Base-by-base conservation (phyloP, 1,140 invertebrate genomes). In the Trichoplusia ni region DNA sequence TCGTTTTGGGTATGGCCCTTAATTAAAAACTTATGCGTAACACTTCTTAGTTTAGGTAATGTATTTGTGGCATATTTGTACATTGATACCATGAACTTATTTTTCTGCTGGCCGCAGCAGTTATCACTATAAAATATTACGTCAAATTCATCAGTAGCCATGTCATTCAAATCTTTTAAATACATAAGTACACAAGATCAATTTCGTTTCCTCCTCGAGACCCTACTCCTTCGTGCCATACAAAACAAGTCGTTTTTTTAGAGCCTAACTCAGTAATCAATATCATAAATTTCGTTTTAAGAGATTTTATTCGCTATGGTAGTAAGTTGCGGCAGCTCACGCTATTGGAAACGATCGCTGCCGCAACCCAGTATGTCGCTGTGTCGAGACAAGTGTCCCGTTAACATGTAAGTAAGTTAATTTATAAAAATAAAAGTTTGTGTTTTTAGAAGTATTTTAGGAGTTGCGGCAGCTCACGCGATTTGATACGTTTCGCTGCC, bases 81-180 rank as follows among this genome's bases (percentile, higher is more conserved):
- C 64, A 76, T 69, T 19, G 62, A 38, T 29, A 74, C 13, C 62
- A 86, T 69, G 65, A 67, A 87, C 51, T 84, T 86, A 58, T 88
- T 86, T 70, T 86, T 87, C 44, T 88, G 77, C 51, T 88, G 84
- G 1, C 75, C 82, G 33, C 71, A 75, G 44, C 79, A 88, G 51
- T 88, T 86, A 29, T 89, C 84, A 38, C 67, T 75, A 64, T 78
- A 84, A 72, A 87, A 85, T 46, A 86, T 54, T 0, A 82, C 64
- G 9, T 85, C 66, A 18, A 79, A 67, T 9, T 77, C 56, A 11
- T 66, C 56, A 11, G 25, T 38, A 60, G 60, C 51, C 53, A 47
- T 71, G 6, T 66, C 23, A 53, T 69, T 18, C 16, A 67, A 64
- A 18, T 31, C 31, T 65, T 65, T 37, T 29, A 75, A 59, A 31